A percentile compares a stretch with the other conserved stretches of the same genome.
Conservation (phyloP, 2,888 invertebrate genomes). For the Anorthoa munda region DNA sequence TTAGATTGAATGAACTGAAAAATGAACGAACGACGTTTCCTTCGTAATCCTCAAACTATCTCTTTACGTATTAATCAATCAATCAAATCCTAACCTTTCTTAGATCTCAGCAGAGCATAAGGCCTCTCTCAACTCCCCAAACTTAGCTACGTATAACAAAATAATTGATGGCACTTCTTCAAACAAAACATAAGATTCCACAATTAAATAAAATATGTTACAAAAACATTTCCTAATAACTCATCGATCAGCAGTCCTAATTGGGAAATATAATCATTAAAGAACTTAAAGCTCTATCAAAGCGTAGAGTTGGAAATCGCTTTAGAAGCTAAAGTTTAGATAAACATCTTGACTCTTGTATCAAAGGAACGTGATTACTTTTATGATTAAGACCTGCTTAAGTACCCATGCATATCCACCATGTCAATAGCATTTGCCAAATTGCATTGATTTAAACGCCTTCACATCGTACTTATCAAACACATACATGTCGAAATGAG, state of each 20-base stretch:
- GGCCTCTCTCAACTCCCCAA: background rate
- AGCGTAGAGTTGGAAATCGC: conserved; percentile 5
- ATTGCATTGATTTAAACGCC: conserved; percentile 21
- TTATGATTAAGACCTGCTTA: conserved; percentile 32
- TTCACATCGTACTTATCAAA: conserved; percentile 11
- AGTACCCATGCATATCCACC: conserved; percentile 20
- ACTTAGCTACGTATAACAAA: background rate
- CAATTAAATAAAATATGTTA: conserved; percentile 1
- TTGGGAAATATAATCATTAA: conserved; percentile 22
- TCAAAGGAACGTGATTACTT: conserved; percentile 45
- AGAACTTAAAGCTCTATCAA: background rate
- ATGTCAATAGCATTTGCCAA: conserved; percentile 32
- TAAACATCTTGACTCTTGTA: conserved; percentile 44
- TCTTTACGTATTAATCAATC: too few species aligned
- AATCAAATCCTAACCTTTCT: background rate
- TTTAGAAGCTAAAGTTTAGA: conserved; percentile 37
- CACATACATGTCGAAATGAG: background rate
- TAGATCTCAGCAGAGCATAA: background rate
- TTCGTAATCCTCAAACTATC: background rate
- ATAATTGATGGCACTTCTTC: background rate
- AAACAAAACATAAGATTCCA: background rate
- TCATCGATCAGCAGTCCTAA: background rate
- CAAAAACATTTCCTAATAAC: conserved; percentile 12
- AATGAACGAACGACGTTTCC: background rate
- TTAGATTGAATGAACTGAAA: background rate